These are phyloP conservation scores for Planiliza haematocheilus DNA, from an alignment of 2,113 vertebrate species.

Conservation along the genomic window DNA sequence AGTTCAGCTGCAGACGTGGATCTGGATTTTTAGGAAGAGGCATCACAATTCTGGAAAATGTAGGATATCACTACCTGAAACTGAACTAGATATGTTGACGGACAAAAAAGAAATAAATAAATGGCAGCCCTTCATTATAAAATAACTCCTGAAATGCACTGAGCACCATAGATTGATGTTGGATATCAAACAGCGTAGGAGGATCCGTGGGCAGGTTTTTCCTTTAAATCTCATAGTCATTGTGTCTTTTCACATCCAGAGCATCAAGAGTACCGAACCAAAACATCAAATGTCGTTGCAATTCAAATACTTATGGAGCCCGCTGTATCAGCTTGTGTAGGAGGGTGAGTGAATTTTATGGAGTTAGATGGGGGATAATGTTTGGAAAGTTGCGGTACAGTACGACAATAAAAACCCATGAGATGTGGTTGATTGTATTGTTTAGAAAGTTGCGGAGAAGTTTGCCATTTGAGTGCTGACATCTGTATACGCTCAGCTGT, in stretches of 20 bases:
- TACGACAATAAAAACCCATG: slow-evolving; percentile 63
- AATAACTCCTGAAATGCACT: slow-evolving; percentile 60
- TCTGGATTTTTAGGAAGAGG: slow-evolving; percentile 19
- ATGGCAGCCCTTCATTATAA: slow-evolving; percentile 60
- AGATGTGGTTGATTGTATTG: slow-evolving; percentile 63
- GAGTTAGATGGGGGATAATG: slow-evolving; percentile 58
- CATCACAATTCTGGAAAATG: slow-evolving; percentile 27
- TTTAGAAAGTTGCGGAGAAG: slow-evolving; percentile 55
- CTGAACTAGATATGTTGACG: slow-evolving; percentile 43
- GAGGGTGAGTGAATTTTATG: slow-evolving; percentile 65
- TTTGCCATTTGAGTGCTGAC: slow-evolving; percentile 27
- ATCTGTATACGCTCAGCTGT: slow-evolving; percentile 23
- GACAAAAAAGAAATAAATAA: slow-evolving; percentile 30
- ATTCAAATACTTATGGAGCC: slow-evolving; percentile 61
- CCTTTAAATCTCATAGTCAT: slow-evolving; percentile 56
- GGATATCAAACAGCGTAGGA: slow-evolving; percentile 64
- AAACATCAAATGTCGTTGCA: slow-evolving; percentile 71
- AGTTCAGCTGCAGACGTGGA: slow-evolving; percentile 16
- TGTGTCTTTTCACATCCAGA: slow-evolving; percentile 64
- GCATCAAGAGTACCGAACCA: slow-evolving; percentile 54
- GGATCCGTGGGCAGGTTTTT: slow-evolving; percentile 59
- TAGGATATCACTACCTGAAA: slow-evolving; percentile 31
- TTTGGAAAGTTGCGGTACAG: slow-evolving; percentile 44
- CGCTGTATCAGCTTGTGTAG: slow-evolving; percentile 51
- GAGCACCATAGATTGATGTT: slow-evolving; percentile 64